Percentiles rank a stretch among this genome's conserved stretches.
Conservation (phyloP, 2,113 vertebrate species). For the Paramisgurnus dabryanus region DNA sequence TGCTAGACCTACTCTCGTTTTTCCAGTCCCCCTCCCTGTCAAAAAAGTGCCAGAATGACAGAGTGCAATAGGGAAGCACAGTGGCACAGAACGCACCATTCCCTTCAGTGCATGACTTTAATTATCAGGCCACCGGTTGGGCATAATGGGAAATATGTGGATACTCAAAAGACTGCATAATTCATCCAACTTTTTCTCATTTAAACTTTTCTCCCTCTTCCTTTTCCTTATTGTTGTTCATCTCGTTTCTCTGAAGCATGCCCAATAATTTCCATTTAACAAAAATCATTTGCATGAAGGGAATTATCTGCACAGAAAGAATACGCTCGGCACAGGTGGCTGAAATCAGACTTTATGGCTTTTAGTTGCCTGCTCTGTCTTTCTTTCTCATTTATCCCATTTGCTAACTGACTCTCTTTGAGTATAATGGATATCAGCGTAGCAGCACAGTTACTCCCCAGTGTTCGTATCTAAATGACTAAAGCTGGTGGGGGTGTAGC, state of each 20-base stretch:
- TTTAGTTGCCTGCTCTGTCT: slow-evolving; percentile 39
- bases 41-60: slow-evolving; percentile 82
- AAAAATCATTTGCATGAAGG: slow-evolving; percentile 65
- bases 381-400: slow-evolving; percentile 30
- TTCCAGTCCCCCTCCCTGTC: slow-evolving; percentile 66
- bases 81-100: slow-evolving; percentile 78
- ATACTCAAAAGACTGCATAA: slow-evolving; percentile 66
- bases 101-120: slow-evolving; percentile 79
- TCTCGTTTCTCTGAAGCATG: slow-evolving; percentile 59
- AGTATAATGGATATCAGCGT: slow-evolving; percentile 53
- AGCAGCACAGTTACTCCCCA: slow-evolving; percentile 8
- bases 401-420: slow-evolving; percentile 15
- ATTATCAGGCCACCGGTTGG: slow-evolving; percentile 77
- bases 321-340: slow-evolving; percentile 60
- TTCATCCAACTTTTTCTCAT: slow-evolving; percentile 61
- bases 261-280: slow-evolving; percentile 65
- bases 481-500: neutral
- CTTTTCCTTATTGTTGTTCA: slow-evolving; percentile 45
- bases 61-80: slow-evolving; percentile 71
- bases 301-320: slow-evolving; percentile 54
- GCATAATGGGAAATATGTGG: slow-evolving; percentile 73
- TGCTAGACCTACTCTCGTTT: slow-evolving; percentile 57
- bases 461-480: slow-evolving; percentile 25
- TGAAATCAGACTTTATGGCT: slow-evolving; percentile 56
- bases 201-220: slow-evolving; percentile 46